These are phyloP conservation scores for Chrysolina oricalcia DNA, from an alignment of 2,888 invertebrate genomes.

Conservation along the genomic window DNA sequence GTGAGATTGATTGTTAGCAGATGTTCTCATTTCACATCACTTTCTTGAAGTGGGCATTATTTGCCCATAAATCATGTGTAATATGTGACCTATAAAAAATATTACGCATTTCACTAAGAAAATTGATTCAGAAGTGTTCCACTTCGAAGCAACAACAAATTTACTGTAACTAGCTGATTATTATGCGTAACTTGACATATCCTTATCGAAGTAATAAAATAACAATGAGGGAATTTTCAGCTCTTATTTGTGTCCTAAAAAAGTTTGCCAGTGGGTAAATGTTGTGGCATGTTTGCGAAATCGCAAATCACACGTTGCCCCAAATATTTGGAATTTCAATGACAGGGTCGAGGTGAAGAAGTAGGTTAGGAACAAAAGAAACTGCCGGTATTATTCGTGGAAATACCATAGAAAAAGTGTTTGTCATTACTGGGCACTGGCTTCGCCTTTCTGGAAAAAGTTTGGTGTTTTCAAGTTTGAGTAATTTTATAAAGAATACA, in stretches of 20 bases:
- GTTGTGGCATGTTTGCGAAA: conserved; percentile 8
- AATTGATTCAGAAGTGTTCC: background rate
- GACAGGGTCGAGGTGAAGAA: conserved; percentile 12
- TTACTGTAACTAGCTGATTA: background rate
- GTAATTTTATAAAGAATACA: too few relatives aligned
- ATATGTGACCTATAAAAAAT: conserved; percentile 11
- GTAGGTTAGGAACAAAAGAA: conserved; percentile 5
- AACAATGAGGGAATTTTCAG: conserved; percentile 5
- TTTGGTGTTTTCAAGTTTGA: too few relatives aligned
- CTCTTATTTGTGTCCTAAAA: conserved; percentile 10
- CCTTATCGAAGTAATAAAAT: background rate
- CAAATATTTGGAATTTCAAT: conserved; percentile 36
- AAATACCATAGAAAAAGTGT: background rate
- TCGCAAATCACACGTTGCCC: conserved; percentile 28
- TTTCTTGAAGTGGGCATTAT: background rate
- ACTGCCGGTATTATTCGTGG: background rate
- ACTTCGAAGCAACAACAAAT: background rate
- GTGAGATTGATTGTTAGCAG: too few relatives aligned
- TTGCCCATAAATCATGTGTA: background rate
- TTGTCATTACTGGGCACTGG: background rate
- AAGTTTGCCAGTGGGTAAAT: background rate
- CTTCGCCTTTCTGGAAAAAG: too few relatives aligned
- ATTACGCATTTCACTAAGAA: background rate
- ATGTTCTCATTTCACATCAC: background rate
- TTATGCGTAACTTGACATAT: conserved; percentile 4